Base-by-base conservation (phyloP, 2,113 vertebrate species). In the Baryphthengus martii region DNA sequence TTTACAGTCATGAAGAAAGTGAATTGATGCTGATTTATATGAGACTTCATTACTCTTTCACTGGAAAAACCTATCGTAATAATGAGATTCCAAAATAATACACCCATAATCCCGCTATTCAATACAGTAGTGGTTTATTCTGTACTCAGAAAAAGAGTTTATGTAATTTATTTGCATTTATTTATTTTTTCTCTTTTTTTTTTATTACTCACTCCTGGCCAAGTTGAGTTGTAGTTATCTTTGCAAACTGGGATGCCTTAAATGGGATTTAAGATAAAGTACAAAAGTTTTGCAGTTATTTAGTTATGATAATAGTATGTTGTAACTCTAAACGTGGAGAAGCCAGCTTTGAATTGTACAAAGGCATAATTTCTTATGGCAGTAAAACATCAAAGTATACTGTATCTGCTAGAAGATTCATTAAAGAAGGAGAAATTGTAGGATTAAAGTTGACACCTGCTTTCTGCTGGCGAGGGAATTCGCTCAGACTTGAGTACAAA, bases 21-120 rank as follows among this genome's bases (percentile, higher is more conserved):
- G 53, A 88, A 91, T 91, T 89, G 37, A 37, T 91, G 84, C 31
- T 91, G 91, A 91, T 95, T 92, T 88, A 72, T 52, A 63, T 8
- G 47, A 68, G 31, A 68, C 77, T 89, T 78, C 35, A 61, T 71
- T 91, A 26, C 18, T 14, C 89, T 86, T 82, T 82, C 44, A 50
- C 17, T 72, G 4, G 45, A 75, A 93, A 94, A 91, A 56, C 17
- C 53, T 63, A 33, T 65, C 45, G 76, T 39, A 58, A 81, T 29
- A 7, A 31, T 78, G 49, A 91, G 13, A 85, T 91, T 63, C 66
- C 28, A 61, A 63, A 47, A 40, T 65, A 86, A 75, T 66, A 31
- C 7, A 35, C 10, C 19, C 31, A 59, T 59, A 63, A 62, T 50
- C 17, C 11, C 33, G 40, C 17, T 55, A 13, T 55, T 86, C 18